Percentiles rank a stretch among this genome's conserved stretches.
These are phyloP conservation scores for Gymnocheta viridis DNA, from an alignment of 2,888 invertebrate genomes.

Conservation along the genomic window DNA sequence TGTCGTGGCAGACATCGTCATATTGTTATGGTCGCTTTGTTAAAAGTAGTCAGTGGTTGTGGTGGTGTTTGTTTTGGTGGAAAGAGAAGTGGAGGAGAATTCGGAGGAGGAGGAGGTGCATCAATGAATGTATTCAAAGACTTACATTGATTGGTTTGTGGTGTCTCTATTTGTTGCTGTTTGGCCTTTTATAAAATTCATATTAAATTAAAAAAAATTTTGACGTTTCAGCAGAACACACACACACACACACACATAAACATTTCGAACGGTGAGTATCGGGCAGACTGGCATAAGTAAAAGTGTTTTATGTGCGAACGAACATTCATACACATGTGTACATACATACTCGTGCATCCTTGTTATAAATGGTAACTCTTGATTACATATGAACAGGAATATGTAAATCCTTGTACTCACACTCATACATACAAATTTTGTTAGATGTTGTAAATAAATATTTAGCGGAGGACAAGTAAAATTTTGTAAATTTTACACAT, in stretches of 20 bases:
- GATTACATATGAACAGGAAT: conserved; percentile 46
- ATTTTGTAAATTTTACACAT: conserved; percentile 47
- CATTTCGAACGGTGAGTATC: background rate
- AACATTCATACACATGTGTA: too few species aligned
- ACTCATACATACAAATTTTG: background rate
- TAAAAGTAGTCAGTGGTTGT: background rate
- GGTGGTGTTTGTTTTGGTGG: background rate
- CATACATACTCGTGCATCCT: too few species aligned
- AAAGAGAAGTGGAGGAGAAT: background rate
- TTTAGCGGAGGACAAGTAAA: conserved; percentile 56
- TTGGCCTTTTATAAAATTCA: conserved; percentile 66
- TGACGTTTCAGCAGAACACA: conserved; percentile 48
- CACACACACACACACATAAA: conserved; percentile 5
- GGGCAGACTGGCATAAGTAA: background rate
- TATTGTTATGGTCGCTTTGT: conserved; percentile 34
- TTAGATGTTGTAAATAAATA: conserved; percentile 36
- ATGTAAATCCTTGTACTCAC: conserved; percentile 19
- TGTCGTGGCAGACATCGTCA: conserved; percentile 14
- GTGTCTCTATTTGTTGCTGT: conserved; percentile 55
- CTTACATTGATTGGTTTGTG: conserved; percentile 68
- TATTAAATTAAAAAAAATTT: conserved; percentile 67
- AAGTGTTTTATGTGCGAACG: conserved; percentile 43
- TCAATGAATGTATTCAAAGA: conserved; percentile 49
- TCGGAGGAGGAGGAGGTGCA: background rate
- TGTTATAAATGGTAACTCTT: conserved; percentile 60